Evolutionary conservation across 2,797 vertebrate species (phyloP), one percentile per base, ranked within the genome.

Genomic region (Oreortyx pictus): DNA sequence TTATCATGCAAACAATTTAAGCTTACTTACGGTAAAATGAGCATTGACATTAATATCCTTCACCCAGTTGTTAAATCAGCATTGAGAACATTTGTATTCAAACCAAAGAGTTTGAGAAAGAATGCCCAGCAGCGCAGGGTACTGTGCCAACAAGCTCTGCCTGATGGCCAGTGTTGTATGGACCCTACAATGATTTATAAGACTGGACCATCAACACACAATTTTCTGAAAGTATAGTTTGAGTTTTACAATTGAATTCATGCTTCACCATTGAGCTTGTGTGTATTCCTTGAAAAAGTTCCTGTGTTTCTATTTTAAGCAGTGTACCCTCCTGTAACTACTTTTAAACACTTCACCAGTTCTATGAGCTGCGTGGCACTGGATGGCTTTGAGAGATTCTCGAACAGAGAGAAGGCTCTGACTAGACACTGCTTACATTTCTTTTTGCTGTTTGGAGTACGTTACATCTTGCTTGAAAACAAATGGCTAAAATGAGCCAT

Each of bases 381-480:
- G 44, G 37, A 52, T 65, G 62, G 43, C 61, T 88, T 82, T 74
- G 29, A 59, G 41, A 3, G 5, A 17, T 15, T 67, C 64, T 72
- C 78, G 56, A 85, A 71, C 2, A 83, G n/a, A 87, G 46, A 60
- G 46, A 89, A 68, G 20, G 50, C 56, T 88, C 44, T 75, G 47
- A 84, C 46, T 43, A 80, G 37, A 91, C 57, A 59, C 8, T n/a
- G 61, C 54, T 96, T 91, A 77, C 41, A 12, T 11, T 46, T 46
- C 3, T 44, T 75, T 77, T 86, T 78, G 22, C 33, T 4, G 2
- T 77, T 78, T 10, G 3, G n/a, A 56, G 6, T 54, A 39, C 29
- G n/a, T 71, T 81, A 72, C 35, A 92, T 19, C 35, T 70, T 86
- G 39, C 37, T 90, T 82, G 66, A 73, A 79, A 91, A 61, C 44